Percentiles rank a stretch among this genome's conserved stretches.
phyloP scores from a whole-genome alignment of 2,113 vertebrate species.

The Pogonocichla stellata region DNA sequence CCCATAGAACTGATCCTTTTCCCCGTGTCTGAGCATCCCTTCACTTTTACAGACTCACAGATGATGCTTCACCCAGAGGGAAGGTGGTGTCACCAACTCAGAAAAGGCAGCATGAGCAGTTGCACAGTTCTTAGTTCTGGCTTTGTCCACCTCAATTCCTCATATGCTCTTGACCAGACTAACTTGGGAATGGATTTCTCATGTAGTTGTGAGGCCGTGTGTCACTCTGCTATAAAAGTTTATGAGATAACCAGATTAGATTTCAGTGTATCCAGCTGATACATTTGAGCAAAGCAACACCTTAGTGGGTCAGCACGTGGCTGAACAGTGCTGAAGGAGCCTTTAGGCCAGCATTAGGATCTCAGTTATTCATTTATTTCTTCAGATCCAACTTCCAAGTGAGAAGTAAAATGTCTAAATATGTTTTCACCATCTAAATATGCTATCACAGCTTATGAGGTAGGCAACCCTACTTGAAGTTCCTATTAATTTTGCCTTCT shows the following conservation, averaged over 20 bases:
- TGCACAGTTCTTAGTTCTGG: not conserved
- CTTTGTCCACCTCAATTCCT: not conserved
- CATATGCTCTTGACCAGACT: accelerated
- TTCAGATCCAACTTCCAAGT: not conserved
- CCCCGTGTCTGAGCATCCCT: not conserved
- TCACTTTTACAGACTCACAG: not conserved
- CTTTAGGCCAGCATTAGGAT: not conserved
- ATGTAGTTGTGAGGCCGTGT: not conserved
- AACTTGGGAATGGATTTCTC: not conserved
- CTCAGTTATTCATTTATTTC: not conserved
- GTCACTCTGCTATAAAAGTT: not conserved
- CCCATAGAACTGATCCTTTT: not conserved
- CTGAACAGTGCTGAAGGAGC: not conserved
- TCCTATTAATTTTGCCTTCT: not conserved
- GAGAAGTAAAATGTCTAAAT: not conserved
- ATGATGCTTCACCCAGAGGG: not conserved
- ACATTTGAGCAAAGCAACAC: not conserved
- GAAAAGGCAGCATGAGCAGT: not conserved
- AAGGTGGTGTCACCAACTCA: not conserved
- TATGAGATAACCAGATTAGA: accelerated
- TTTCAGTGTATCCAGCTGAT: not conserved
- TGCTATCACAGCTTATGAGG: not conserved
- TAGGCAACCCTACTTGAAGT: not conserved
- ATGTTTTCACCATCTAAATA: not conserved
- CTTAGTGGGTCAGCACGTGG: not conserved